Conservation (phyloP, 2,113 vertebrate genomes). For the Pachypanchax playfairii region DNA sequence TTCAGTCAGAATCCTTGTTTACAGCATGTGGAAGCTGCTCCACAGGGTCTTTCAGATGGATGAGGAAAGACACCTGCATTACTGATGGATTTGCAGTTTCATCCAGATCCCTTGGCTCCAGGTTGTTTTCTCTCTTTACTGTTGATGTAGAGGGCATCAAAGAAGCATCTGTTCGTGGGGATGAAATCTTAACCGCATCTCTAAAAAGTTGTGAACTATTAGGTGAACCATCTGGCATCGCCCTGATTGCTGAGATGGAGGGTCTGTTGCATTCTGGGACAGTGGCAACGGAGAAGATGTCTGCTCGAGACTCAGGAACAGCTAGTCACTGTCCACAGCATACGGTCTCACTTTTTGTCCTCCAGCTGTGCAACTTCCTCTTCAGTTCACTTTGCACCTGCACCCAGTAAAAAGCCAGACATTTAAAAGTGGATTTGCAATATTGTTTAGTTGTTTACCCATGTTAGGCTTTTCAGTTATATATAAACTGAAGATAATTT, state of each 20-base stretch:
- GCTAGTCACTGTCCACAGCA: constrained; percentile 79
- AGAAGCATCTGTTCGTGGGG: constrained; percentile 11
- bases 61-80: constrained; percentile 60
- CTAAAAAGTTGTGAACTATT: constrained; percentile 31
- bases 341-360: constrained; percentile 56
- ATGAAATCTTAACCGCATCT: not conserved
- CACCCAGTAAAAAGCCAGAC: constrained; percentile 1
- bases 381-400: constrained; percentile 84
- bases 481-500: too few species aligned
- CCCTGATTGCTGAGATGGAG: constrained; percentile 11
- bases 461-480: not conserved
- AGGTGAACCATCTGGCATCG: constrained; percentile 26
- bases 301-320: constrained; percentile 28
- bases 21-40: constrained; percentile 63
- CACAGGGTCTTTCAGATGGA: constrained; percentile 66
- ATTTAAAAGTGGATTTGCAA: not conserved
- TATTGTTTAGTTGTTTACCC: too few species aligned
- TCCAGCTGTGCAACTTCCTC: constrained; percentile 82
- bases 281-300: constrained; percentile 54
- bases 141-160: constrained; percentile 18
- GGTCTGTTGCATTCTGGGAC: constrained; percentile 48
- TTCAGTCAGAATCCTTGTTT: constrained; percentile 55
- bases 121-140: not conserved
- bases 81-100: constrained; percentile 8
- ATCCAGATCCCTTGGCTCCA: not conserved